A percentile compares a stretch with the other conserved stretches of the same genome.
Evolutionary conservation across 2,797 vertebrate species (phyloP).

Genomic region (Platyrinchus mystaceus): DNA sequence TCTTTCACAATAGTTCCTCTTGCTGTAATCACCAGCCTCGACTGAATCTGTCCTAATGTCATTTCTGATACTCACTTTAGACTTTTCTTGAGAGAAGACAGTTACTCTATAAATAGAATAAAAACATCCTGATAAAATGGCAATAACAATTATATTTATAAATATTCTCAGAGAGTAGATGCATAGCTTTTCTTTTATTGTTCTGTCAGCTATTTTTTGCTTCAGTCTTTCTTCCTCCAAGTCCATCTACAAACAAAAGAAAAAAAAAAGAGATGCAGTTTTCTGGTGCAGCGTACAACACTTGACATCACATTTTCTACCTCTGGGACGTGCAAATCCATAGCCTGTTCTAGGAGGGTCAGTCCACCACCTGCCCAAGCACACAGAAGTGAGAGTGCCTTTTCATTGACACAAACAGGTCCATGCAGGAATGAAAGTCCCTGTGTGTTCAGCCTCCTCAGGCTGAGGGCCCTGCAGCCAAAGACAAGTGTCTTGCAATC

Average conservation of each 20-base stretch:
- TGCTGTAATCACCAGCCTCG: not conserved
- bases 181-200: constrained; percentile 78
- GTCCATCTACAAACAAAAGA: constrained; percentile 81
- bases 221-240: constrained; percentile 91
- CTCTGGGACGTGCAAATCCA: not conserved
- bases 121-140: constrained; percentile 85
- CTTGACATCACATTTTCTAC: not conserved
- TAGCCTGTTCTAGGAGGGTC: not conserved
- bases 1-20: constrained; percentile 35
- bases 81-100: constrained; percentile 83
- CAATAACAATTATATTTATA: constrained; percentile 88
- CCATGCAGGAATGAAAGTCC: not conserved
- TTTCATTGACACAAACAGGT: not conserved
- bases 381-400: not conserved
- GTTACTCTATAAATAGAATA: constrained; percentile 90
- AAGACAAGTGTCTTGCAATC: not conserved
- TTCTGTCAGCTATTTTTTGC: constrained; percentile 87
- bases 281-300: not conserved
- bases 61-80: constrained; percentile 65
- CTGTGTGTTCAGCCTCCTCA: not conserved
- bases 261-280: not conserved
- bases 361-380: not conserved
- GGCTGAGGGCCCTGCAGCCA: not conserved
- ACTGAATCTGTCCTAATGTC: not conserved
- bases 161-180: constrained; percentile 86